Evolutionary conservation across 2,888 invertebrate species (phyloP).

Genomic region (Harpalus rubripes): DNA sequence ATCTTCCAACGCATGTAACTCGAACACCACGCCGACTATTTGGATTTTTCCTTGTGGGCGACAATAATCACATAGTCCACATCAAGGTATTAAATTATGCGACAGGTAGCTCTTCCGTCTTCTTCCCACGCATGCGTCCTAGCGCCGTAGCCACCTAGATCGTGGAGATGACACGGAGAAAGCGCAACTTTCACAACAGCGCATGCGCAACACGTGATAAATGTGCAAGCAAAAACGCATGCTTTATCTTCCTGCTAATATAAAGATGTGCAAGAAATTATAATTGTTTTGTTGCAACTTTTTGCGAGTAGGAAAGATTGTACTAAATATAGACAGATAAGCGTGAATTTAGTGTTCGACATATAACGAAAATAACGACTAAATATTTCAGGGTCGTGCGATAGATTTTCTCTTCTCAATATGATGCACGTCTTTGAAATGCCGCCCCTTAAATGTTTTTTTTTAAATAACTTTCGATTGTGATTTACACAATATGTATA

Average conservation of each 20-base stretch:
- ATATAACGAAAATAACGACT: no score
- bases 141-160: constrained; percentile 24
- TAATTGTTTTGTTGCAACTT: not conserved
- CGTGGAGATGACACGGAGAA: constrained; percentile 32
- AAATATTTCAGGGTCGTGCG: no score
- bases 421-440: no score
- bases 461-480: no score
- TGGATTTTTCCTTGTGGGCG: constrained; percentile 34
- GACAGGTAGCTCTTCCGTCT: constrained; percentile 58
- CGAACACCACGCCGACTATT: constrained; percentile 15
- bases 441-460: no score
- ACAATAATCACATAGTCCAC: constrained; percentile 32
- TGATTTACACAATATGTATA: no score
- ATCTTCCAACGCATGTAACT: constrained; percentile 33
- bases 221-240: constrained; percentile 5
- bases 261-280: not conserved
- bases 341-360: not conserved
- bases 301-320: not conserved
- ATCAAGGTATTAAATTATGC: constrained; percentile 47
- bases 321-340: not conserved
- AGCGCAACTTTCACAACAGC: constrained; percentile 21
- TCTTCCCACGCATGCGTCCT: constrained; percentile 38
- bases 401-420: no score
- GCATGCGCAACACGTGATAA: constrained; percentile 33
- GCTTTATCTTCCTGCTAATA: constrained; percentile 11